These are phyloP conservation scores for Alligator sinensis DNA, from an alignment of 2,113 vertebrate species.

Conservation along the genomic window DNA sequence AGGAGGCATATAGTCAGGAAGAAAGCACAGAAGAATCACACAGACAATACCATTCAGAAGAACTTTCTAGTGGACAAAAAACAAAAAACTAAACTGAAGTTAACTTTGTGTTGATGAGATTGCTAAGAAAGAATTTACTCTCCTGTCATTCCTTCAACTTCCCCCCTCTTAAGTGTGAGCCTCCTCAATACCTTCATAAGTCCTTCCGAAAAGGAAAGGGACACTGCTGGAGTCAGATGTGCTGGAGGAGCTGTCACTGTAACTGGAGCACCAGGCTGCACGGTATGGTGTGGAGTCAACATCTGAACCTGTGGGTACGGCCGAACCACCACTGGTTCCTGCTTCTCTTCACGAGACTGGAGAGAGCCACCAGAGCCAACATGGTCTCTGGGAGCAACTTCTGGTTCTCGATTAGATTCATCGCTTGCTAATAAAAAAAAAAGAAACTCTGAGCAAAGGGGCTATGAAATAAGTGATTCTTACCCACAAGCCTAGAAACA, in stretches of 20 bases:
- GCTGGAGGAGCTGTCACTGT: conserved; percentile 88
- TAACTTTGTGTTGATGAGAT: accelerated
- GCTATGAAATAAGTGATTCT: accelerated
- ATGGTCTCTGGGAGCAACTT: conserved; percentile 87
- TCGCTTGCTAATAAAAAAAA: conserved; percentile 73
- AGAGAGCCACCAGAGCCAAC: conserved; percentile 77
- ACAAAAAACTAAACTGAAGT: neutral
- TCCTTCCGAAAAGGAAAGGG: conserved; percentile 90
- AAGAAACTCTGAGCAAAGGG: neutral
- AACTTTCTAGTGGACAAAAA: too few relatives aligned
- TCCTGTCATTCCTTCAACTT: neutral
- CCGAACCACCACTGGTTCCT: conserved; percentile 95
- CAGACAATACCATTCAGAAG: neutral
- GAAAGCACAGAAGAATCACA: accelerated
- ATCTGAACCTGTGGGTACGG: conserved; percentile 94
- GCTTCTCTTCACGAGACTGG: conserved; percentile 93
- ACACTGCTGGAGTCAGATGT: conserved; percentile 89
- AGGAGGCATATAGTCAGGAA: neutral
- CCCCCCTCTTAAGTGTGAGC: neutral
- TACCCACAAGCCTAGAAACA: neutral
- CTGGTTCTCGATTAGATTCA: conserved; percentile 85
- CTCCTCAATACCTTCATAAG: conserved; percentile 90
- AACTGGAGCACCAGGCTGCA: conserved; percentile 86
- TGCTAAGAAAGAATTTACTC: neutral
- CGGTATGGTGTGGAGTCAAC: conserved; percentile 86